Base-by-base conservation (phyloP, 2,113 vertebrate genomes). In the Cottus gobio region DNA sequence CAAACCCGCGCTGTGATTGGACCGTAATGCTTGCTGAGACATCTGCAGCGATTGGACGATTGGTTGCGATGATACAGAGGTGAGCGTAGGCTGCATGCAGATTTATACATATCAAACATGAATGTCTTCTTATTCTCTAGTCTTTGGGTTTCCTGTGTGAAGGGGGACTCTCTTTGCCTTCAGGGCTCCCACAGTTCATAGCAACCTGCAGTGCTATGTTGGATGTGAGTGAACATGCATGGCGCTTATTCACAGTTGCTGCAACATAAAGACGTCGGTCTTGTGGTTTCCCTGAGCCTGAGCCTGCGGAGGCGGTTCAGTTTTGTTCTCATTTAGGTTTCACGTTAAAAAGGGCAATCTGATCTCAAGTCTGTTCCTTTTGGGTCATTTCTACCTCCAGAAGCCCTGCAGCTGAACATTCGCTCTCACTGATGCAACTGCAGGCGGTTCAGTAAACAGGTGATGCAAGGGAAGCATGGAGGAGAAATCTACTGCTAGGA, bases 401-500 rank as follows among this genome's bases (percentile, higher is more conserved):
- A 37, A 82, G 67, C 36, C 13, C 30, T 22, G 39, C 66, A 58
- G 71, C n/a, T 58, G 44, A 78, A 80, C 20, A 68, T 80, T 87
- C 63, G 28, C 68, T 82, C 60, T 78, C 67, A 78, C 86, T 93
- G 92, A 93, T 85, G 93, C 76, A 93, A 91, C 83, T 61, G 37
- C 48, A 26, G 28, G 20, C 79, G 39, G 63, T 39, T 50, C n/a
- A 50, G 84, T 92, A 94, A 94, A 95, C 93, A 94, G 71, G 79
- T 94, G 94, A 95, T 92, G 93, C 91, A 95, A 94, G 91, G 63
- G 50, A 20, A 77, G 76, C 46, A 57, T 34, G 36, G 85, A 82
- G 91, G 90, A 92, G 91, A 93, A 93, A 94, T 92, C 83, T 66
- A 84, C 58, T 52, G 90, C 90, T 93, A 94, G 67, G 36, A 88